Evolutionary conservation across 2,113 vertebrate species (phyloP).

Genomic region (Isichthys henryi): DNA sequence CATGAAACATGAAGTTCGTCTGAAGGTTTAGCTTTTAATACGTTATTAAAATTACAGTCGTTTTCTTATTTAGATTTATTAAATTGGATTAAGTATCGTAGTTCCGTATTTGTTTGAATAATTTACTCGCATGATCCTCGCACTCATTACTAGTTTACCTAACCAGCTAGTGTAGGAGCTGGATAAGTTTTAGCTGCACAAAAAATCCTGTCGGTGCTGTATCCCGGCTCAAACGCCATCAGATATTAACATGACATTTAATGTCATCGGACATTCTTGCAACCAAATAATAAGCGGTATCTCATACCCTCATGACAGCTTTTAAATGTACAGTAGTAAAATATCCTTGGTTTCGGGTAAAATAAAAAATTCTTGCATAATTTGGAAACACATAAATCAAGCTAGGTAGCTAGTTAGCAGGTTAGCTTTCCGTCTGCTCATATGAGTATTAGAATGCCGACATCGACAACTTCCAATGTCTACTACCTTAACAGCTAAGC

Average conservation of each 20-base stretch:
- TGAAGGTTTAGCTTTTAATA: not conserved
- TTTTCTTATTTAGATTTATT: not conserved
- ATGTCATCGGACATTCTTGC: not conserved
- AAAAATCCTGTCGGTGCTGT: not conserved
- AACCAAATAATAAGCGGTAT: not conserved
- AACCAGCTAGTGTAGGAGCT: not conserved
- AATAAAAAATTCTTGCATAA: not conserved
- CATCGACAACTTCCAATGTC: not conserved
- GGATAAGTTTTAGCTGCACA: not conserved
- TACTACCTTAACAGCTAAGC: not conserved
- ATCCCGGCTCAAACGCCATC: not conserved
- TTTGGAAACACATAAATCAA: constrained; percentile 1
- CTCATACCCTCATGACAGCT: not conserved
- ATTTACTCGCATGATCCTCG: not conserved
- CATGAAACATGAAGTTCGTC: not conserved
- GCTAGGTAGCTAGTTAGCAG: not conserved
- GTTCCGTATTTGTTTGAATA: not conserved
- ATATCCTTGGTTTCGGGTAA: not conserved
- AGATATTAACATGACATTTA: not conserved
- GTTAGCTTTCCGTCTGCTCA: not conserved
- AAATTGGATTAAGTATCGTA: not conserved
- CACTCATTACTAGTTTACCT: not conserved
- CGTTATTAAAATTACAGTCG: not conserved
- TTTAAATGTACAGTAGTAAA: not conserved
- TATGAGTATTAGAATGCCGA: not conserved